Evolutionary conservation across 2,113 vertebrate species (phyloP).

Genomic region (Platysteira castanea): DNA sequence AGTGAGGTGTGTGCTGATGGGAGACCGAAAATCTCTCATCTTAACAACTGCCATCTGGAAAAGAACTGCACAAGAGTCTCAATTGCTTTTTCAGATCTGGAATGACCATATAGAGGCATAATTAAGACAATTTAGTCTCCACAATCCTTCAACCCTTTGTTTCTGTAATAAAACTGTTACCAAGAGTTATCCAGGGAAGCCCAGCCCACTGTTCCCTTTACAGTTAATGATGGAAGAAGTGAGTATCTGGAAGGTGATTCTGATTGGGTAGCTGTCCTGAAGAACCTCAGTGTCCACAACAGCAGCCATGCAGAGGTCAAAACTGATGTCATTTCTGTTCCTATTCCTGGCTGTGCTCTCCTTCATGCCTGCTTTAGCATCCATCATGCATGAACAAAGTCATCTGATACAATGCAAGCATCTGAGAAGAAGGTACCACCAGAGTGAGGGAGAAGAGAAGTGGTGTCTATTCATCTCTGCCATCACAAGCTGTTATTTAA

Average conservation of each 20-base stretch:
- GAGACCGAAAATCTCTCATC: not conserved
- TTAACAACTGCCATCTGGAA: not conserved
- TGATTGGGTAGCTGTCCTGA: not conserved
- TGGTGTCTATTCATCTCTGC: not conserved
- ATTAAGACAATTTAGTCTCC: not conserved
- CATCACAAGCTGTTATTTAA: not conserved
- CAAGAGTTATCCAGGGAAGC: not conserved
- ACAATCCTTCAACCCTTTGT: not conserved
- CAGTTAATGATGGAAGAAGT: not conserved
- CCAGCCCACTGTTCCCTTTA: not conserved
- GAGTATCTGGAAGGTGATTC: not conserved
- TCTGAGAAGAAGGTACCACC: not conserved
- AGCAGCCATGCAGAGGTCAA: not conserved
- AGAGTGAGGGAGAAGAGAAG: not conserved
- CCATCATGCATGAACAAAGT: accelerated
- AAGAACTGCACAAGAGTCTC: not conserved
- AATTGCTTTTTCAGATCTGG: not conserved
- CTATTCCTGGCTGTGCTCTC: not conserved
- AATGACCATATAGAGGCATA: not conserved
- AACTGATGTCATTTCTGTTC: accelerated
- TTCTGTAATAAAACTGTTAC: not conserved
- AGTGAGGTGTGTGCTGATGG: not conserved
- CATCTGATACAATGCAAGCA: accelerated
- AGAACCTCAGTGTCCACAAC: not conserved
- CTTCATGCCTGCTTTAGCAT: not conserved